Percentiles rank a stretch among this genome's conserved stretches.
These are phyloP conservation scores for Tachina grossa DNA, from an alignment of 2,888 invertebrate species.

Conservation along the genomic window DNA sequence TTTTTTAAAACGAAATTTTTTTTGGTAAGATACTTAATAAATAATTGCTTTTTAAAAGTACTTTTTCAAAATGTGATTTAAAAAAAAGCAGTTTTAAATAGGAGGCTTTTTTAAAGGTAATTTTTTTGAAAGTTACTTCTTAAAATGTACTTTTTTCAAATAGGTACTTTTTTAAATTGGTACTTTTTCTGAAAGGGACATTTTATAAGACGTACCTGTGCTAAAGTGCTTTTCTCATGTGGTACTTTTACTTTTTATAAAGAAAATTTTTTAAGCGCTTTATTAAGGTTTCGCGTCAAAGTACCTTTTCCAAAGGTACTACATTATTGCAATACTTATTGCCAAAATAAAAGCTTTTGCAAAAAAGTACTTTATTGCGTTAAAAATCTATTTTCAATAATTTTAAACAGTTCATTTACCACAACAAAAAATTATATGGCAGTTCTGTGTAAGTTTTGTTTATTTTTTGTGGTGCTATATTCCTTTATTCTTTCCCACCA, in stretches of 20 bases:
- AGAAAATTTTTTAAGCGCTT: not conserved
- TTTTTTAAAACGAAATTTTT: not conserved
- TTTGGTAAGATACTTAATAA: not conserved
- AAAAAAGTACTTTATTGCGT: not conserved
- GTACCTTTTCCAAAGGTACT: not conserved
- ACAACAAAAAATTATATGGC: not conserved
- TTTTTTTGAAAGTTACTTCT: not conserved
- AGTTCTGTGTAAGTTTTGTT: not conserved
- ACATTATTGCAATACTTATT: not conserved
- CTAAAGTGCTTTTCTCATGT: not conserved
- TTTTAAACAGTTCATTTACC: too few relatives aligned
- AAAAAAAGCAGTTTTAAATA: too few relatives aligned
- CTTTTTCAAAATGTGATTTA: too few relatives aligned
- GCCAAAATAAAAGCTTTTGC: not conserved
- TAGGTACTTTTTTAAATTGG: not conserved
- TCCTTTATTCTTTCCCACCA: constrained; percentile 6
- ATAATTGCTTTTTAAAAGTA: not conserved
- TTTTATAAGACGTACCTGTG: not conserved
- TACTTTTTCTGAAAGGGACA: not conserved
- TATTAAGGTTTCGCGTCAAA: too few relatives aligned
- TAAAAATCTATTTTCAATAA: too few relatives aligned
- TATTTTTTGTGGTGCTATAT: not conserved
- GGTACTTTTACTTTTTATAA: not conserved
- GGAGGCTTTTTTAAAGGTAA: not conserved
- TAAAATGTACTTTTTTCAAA: not conserved